A percentile compares a stretch with the other conserved stretches of the same genome.
Evolutionary conservation across 2,888 invertebrate genomes (phyloP).

Genomic region (Trimorus sp.): DNA sequence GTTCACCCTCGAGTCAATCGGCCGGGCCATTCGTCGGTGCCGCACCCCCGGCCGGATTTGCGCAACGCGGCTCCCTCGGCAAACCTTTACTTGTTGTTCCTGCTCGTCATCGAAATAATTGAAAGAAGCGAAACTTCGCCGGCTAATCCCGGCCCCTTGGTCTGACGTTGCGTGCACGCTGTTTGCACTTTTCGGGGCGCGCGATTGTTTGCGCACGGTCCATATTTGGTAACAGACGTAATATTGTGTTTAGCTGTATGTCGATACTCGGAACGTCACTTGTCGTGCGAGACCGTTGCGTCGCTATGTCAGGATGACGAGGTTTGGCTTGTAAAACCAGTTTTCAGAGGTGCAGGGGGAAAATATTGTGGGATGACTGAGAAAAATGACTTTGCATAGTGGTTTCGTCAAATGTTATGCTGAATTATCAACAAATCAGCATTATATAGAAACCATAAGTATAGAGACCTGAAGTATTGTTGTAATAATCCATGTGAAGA

Average conservation of each 20-base stretch:
- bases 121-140: slow-evolving; percentile 58
- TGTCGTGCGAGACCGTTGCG: slow-evolving; percentile 18
- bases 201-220: slow-evolving; percentile 47
- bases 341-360: background rate
- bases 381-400: background rate
- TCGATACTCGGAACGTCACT: slow-evolving; percentile 38
- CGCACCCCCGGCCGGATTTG: slow-evolving; percentile 56
- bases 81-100: slow-evolving; percentile 57
- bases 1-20: slow-evolving; percentile 70
- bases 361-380: background rate
- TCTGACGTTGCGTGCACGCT: slow-evolving; percentile 44
- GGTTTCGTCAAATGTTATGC: too few relatives aligned
- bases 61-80: slow-evolving; percentile 49
- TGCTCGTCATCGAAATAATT: slow-evolving; percentile 65
- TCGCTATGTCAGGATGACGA: background rate
- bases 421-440: too few relatives aligned
- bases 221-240: slow-evolving; percentile 54
- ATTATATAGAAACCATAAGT: too few relatives aligned
- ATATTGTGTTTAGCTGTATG: slow-evolving; percentile 48
- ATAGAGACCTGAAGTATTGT: too few relatives aligned
- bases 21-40: slow-evolving; percentile 40
- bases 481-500: too few relatives aligned
- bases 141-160: slow-evolving; percentile 34
- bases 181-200: slow-evolving; percentile 53
- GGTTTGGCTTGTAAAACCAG: too few relatives aligned